A percentile compares a stretch with the other conserved stretches of the same genome.
phyloP scores from a whole-genome alignment of 2,797 vertebrate genomes.

The Sebastes glaucus region DNA sequence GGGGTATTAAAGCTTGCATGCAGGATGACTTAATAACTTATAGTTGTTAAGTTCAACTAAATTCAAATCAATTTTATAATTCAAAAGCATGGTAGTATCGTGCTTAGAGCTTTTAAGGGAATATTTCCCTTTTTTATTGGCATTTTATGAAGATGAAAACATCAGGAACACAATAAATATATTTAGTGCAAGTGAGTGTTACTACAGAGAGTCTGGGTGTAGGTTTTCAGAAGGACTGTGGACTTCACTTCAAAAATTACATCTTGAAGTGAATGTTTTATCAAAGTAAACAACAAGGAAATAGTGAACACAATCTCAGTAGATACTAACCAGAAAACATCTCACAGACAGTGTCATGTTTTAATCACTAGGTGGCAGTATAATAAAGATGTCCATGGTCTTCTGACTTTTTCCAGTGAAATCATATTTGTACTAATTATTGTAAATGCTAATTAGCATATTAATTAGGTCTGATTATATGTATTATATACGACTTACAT shows the following conservation, averaged over 20 bases:
- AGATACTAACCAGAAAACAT: neutral
- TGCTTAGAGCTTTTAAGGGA: neutral
- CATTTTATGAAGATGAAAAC: neutral
- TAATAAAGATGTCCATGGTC: neutral
- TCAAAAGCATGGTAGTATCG: neutral
- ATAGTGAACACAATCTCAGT: neutral
- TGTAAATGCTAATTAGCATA: too few relatives aligned
- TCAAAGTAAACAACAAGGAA: neutral
- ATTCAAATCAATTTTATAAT: neutral
- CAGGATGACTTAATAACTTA: neutral
- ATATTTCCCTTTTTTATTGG: neutral
- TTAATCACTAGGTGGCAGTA: constrained; percentile 57
- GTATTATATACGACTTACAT: neutral
- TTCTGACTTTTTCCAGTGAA: neutral
- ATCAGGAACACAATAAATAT: neutral
- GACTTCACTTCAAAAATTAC: neutral
- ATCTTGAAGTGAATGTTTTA: neutral
- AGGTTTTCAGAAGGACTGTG: neutral
- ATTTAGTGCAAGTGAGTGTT: neutral
- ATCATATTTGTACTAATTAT: neutral
- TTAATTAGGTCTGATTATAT: neutral
- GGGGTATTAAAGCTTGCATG: neutral
- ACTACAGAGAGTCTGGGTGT: neutral
- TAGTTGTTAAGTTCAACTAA: neutral
- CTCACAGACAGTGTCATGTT: neutral